Percentiles rank a stretch among this genome's conserved stretches.
Conservation (phyloP, 2,888 invertebrate genomes). For the Graphium colonna region DNA sequence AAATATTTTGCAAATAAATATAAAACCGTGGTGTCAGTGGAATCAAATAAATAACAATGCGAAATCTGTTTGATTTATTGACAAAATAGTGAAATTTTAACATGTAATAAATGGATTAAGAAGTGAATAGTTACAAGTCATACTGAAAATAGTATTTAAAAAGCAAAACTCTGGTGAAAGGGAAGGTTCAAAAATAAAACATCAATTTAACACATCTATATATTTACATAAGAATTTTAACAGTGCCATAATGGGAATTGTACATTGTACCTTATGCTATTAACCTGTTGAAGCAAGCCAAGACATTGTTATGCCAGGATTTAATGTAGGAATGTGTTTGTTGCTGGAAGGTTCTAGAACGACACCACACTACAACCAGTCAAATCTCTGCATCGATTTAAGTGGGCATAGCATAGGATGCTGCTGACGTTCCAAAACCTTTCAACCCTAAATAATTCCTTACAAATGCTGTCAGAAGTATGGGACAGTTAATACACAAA, state of each 20-base stretch:
- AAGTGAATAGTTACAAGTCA: too few species aligned
- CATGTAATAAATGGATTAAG: too few species aligned
- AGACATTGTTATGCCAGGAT: conserved; percentile 59
- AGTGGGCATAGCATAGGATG: conserved; percentile 67
- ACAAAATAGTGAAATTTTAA: background rate
- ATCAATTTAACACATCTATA: conserved; percentile 75
- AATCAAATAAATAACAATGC: too few species aligned
- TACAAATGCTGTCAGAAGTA: conserved; percentile 41
- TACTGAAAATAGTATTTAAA: too few species aligned
- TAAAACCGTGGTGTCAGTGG: too few species aligned
- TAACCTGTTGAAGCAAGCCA: conserved; percentile 56
- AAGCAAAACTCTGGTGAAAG: background rate
- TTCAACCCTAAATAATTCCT: conserved; percentile 48
- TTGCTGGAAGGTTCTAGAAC: conserved; percentile 41
- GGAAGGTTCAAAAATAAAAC: conserved; percentile 50
- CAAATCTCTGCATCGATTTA: conserved; percentile 68
- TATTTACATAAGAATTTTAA: conserved; percentile 78
- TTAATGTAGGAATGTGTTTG: conserved; percentile 44
- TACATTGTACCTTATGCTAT: conserved; percentile 53
- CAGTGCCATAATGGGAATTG: conserved; percentile 71
- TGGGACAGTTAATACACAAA: conserved; percentile 33
- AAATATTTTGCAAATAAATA: too few species aligned
- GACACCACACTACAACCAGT: conserved; percentile 66
- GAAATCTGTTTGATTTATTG: too few species aligned
- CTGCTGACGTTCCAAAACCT: conserved; percentile 56